Evolutionary conservation across 2,797 vertebrate genomes (phyloP).

Genomic region (Pyrocephalus nanus): DNA sequence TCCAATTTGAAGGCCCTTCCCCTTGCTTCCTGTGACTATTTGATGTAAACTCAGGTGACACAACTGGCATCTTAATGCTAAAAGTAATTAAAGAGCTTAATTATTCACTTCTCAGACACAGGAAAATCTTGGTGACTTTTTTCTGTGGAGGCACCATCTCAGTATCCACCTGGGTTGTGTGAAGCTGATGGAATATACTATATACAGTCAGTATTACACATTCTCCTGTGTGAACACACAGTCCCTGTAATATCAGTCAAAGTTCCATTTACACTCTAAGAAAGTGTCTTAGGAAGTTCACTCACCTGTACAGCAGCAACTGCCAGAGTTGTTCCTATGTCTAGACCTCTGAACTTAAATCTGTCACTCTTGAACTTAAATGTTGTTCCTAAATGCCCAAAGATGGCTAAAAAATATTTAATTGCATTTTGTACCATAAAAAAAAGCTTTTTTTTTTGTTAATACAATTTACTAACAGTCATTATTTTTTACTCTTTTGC

Average conservation of each 20-base stretch:
- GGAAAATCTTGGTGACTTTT: background rate
- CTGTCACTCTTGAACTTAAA: background rate
- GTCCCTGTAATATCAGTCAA: background rate
- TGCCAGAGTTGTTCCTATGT: background rate
- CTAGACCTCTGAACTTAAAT: background rate
- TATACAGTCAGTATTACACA: background rate
- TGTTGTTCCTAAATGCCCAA: background rate
- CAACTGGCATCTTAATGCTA: background rate
- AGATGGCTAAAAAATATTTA: background rate
- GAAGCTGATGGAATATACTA: background rate
- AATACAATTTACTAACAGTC: background rate
- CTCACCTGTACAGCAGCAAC: background rate
- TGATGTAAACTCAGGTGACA: background rate
- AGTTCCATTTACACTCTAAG: background rate
- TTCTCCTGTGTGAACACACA: background rate
- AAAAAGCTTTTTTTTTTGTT: rapidly evolving
- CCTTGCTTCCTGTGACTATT: background rate
- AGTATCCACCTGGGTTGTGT: background rate
- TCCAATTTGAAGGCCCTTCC: background rate
- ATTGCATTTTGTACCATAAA: background rate
- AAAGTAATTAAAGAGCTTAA: background rate
- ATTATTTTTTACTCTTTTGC: background rate
- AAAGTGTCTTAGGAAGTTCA: background rate
- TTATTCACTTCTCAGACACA: background rate
- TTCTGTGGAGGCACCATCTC: background rate